Evolutionary conservation across 2,113 vertebrate genomes (phyloP).

Genomic region (Callocephalon fimbriatum): DNA sequence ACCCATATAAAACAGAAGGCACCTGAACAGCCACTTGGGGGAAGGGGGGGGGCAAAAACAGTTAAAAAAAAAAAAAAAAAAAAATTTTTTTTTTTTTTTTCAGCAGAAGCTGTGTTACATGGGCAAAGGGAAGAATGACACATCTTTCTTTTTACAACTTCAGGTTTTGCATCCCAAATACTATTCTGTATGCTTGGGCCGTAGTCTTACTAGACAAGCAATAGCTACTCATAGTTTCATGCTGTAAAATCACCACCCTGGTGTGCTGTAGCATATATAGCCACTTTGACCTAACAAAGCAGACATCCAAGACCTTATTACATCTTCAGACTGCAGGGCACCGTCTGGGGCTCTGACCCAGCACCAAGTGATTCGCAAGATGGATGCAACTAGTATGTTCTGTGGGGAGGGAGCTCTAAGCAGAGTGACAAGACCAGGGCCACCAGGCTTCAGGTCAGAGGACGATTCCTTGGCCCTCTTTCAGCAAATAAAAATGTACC

Average conservation of each 20-base stretch:
- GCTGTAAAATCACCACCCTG: neutral
- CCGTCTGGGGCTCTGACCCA: neutral
- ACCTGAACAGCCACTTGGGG: neutral
- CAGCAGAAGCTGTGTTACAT: neutral
- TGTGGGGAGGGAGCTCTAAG: neutral
- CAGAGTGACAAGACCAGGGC: neutral
- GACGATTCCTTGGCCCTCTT: neutral
- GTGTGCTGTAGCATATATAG: neutral
- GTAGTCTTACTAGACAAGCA: neutral
- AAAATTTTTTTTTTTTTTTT: neutral
- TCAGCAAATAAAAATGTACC: neutral
- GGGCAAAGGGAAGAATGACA: neutral
- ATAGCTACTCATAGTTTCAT: neutral
- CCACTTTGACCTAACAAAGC: neutral
- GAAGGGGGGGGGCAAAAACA: neutral
- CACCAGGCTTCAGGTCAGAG: neutral
- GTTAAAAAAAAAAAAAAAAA: neutral
- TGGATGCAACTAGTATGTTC: neutral
- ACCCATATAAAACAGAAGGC: neutral
- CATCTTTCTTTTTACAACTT: neutral
- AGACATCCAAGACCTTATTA: neutral
- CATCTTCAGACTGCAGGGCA: neutral
- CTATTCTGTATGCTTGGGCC: neutral
- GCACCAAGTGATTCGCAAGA: neutral
- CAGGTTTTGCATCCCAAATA: neutral